Evolutionary conservation across 1,140 invertebrate genomes (phyloP).

Genomic region (Sinonovacula constricta): DNA sequence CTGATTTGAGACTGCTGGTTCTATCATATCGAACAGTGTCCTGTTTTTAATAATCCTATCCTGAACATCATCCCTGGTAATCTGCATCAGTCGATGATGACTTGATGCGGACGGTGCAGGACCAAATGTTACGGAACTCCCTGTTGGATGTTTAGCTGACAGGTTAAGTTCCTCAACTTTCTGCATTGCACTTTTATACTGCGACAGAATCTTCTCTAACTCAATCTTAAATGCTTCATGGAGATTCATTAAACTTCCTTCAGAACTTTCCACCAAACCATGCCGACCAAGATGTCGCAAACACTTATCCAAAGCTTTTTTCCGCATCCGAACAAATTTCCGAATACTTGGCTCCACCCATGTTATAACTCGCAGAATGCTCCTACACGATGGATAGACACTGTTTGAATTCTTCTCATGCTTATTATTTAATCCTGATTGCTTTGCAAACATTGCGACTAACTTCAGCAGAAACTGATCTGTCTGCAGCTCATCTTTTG

Average conservation of each 20-base stretch:
- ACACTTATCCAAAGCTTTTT: conserved; percentile 88
- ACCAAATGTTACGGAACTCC: conserved; percentile 80
- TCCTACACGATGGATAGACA: conserved; percentile 81
- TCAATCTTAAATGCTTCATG: conserved; percentile 88
- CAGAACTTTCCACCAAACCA: conserved; percentile 85
- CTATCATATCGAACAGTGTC: conserved; percentile 90
- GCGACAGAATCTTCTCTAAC: conserved; percentile 89
- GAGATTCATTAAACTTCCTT: conserved; percentile 82
- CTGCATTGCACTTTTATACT: conserved; percentile 91
- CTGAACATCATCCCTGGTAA: conserved; percentile 87
- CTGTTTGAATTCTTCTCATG: conserved; percentile 80
- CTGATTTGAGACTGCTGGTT: conserved; percentile 82
- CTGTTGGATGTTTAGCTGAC: conserved; percentile 74
- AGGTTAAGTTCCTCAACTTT: conserved; percentile 90
- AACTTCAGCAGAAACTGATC: conserved; percentile 89
- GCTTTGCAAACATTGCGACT: conserved; percentile 87
- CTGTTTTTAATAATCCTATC: conserved; percentile 95
- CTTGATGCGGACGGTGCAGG: conserved; percentile 91
- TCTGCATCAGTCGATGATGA: conserved; percentile 91
- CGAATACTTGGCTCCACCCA: conserved; percentile 82
- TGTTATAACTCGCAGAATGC: conserved; percentile 82
- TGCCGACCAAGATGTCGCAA: conserved; percentile 92
- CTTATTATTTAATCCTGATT: conserved; percentile 77
- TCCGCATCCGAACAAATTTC: conserved; percentile 82
- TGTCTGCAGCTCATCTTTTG: conserved; percentile 82